Evolutionary conservation across 1,140 invertebrate species (phyloP).

Genomic region (Gonioctena quinquepunctata): DNA sequence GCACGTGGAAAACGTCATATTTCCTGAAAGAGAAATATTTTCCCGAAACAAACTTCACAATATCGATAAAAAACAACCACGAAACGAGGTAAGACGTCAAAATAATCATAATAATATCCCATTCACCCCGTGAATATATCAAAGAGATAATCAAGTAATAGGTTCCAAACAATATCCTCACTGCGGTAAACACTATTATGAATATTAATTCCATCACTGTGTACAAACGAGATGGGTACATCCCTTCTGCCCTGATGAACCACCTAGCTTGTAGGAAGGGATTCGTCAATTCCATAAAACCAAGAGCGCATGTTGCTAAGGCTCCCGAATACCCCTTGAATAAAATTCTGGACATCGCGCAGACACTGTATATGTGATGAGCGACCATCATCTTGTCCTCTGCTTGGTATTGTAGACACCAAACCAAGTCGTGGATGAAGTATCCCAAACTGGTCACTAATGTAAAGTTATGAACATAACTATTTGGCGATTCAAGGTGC

Average conservation of each 20-base stretch:
- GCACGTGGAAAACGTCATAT: no score
- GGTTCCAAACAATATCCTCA: conserved; percentile 46
- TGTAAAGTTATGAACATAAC: conserved; percentile 32
- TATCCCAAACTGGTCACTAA: conserved; percentile 58
- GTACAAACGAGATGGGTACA: conserved; percentile 37
- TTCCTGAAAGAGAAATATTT: no score
- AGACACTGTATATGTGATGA: conserved; percentile 59
- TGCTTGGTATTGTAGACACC: conserved; percentile 58
- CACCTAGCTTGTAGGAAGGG: conserved; percentile 63
- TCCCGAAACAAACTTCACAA: conserved; percentile 34
- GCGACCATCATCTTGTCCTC: conserved; percentile 59
- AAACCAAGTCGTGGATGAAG: conserved; percentile 62
- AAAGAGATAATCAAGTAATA: conserved; percentile 37
- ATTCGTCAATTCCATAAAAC: conserved; percentile 62
- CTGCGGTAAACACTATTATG: conserved; percentile 41
- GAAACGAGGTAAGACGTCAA: conserved; percentile 47
- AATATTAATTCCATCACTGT: conserved; percentile 43
- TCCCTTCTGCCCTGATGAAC: conserved; percentile 54
- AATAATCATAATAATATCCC: conserved; percentile 43
- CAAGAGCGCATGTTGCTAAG: conserved; percentile 59
- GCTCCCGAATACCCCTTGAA: conserved; percentile 57
- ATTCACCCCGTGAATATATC: conserved; percentile 35
- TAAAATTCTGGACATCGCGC: conserved; percentile 58
- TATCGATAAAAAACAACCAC: conserved; percentile 48
- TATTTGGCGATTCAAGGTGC: conserved; percentile 39